Percentiles rank a stretch among this genome's conserved stretches.
Conservation (phyloP, 2,797 vertebrate species). For the Microcaecilia unicolor region DNA sequence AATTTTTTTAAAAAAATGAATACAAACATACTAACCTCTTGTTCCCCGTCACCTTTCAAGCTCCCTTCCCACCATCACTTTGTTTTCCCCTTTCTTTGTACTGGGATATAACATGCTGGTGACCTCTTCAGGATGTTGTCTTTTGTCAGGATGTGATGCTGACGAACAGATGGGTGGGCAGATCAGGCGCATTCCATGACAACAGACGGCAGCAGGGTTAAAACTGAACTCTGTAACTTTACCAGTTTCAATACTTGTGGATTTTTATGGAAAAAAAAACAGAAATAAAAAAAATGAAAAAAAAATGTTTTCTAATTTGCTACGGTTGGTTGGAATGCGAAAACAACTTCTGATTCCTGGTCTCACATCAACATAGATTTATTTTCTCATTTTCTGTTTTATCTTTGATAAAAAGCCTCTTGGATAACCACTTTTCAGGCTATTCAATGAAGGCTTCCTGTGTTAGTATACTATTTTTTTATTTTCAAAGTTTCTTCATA, state of each 20-base stretch:
- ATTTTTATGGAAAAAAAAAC: slow-evolving; percentile 83
- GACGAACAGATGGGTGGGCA: slow-evolving; percentile 40
- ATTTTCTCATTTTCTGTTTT: too few relatives aligned
- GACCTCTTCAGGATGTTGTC: slow-evolving; percentile 43
- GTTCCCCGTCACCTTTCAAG: slow-evolving; percentile 5
- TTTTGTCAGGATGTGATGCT: slow-evolving; percentile 39
- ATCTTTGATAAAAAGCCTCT: too few relatives aligned
- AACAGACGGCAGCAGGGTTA: slow-evolving; percentile 23
- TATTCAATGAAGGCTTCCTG: too few relatives aligned
- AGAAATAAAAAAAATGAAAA: slow-evolving; percentile 62
- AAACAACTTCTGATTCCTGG: slow-evolving; percentile 55
- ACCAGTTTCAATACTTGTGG: slow-evolving; percentile 77
- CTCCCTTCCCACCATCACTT: slow-evolving; percentile 15
- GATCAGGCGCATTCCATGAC: slow-evolving; percentile 34
- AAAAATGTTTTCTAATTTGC: too few relatives aligned
- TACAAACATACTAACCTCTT: slow-evolving; percentile 42
- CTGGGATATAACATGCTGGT: slow-evolving; percentile 44
- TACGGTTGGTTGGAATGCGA: slow-evolving; percentile 67
- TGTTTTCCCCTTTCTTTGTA: slow-evolving; percentile 30
- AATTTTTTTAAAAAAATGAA: slow-evolving; percentile 15
- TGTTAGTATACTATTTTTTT: too few relatives aligned
- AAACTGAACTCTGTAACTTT: slow-evolving; percentile 60
- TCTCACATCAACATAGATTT: slow-evolving; percentile 44
- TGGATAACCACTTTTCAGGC: too few relatives aligned
- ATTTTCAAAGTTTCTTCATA: too few relatives aligned